These are phyloP conservation scores for Beris chalybata DNA, from an alignment of 2,888 invertebrate genomes.

Conservation along the genomic window DNA sequence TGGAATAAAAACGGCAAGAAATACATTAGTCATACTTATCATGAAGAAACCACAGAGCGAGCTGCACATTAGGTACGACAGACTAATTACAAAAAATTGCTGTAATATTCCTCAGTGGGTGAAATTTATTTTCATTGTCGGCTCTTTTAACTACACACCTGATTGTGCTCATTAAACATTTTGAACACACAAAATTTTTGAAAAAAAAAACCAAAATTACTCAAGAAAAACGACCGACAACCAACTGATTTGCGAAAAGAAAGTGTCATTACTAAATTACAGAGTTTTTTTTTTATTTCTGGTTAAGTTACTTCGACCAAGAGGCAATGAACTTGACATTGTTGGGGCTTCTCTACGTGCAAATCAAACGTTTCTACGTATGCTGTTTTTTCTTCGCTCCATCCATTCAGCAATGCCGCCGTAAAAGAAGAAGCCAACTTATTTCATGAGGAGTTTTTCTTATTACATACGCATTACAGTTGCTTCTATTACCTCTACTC, in stretches of 20 bases:
- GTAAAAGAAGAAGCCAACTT: no score
- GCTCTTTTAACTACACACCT: not conserved
- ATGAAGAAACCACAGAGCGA: no score
- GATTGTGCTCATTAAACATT: constrained; percentile 2
- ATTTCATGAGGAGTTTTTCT: no score
- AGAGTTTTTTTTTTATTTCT: not conserved
- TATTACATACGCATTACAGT: no score
- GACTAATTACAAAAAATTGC: no score
- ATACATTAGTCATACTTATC: no score
- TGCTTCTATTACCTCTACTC: no score
- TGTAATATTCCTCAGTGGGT: constrained; percentile 2
- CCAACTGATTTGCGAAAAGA: not conserved
- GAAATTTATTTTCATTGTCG: not conserved
- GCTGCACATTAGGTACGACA: no score
- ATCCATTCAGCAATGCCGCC: not conserved
- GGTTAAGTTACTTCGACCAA: not conserved
- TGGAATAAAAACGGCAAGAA: no score
- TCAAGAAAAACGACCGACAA: no score
- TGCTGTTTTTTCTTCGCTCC: not conserved
- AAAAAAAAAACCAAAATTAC: no score
- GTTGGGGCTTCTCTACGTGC: constrained; percentile 7
- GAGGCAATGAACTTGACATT: constrained; percentile 22
- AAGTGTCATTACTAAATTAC: not conserved
- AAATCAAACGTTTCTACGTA: not conserved
- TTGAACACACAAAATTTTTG: no score